A percentile compares a stretch with the other conserved stretches of the same genome.
phyloP scores from a whole-genome alignment of 2,113 vertebrate species.

The Tinamus guttatus region DNA sequence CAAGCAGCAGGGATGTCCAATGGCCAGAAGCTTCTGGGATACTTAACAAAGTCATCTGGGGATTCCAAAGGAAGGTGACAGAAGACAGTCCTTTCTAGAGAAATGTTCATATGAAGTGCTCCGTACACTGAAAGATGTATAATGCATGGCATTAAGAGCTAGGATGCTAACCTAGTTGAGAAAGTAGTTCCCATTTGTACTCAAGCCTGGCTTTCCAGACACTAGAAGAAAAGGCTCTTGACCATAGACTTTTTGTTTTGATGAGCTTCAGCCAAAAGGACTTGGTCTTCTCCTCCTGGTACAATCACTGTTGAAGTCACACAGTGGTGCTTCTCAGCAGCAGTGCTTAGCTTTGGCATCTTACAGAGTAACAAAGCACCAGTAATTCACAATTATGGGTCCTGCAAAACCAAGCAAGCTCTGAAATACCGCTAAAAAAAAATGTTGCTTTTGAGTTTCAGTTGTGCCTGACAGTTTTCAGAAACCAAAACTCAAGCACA shows the following conservation, averaged over 20 bases:
- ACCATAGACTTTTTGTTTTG: not conserved
- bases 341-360: not conserved
- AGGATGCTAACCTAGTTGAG: not conserved
- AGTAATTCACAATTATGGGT: fast-evolving
- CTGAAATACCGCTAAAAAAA: not conserved
- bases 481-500: slow-evolving; percentile 26
- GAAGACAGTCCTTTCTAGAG: not conserved
- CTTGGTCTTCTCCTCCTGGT: not conserved
- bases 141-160: not conserved
- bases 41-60: not conserved
- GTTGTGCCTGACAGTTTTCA: slow-evolving; percentile 24
- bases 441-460: not conserved
- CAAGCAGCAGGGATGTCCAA: not conserved
- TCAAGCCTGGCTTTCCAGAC: not conserved
- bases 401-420: not conserved
- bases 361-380: not conserved
- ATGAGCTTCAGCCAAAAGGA: not conserved
- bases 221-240: not conserved
- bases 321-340: not conserved
- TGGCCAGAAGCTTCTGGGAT: not conserved
- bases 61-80: not conserved
- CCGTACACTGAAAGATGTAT: not conserved
- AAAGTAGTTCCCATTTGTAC: not conserved
- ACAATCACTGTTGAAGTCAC: not conserved
- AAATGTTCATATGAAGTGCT: not conserved